A percentile compares a stretch with the other conserved stretches of the same genome.
phyloP scores from a whole-genome alignment of 2,113 vertebrate genomes.

The Saguinus midas region DNA sequence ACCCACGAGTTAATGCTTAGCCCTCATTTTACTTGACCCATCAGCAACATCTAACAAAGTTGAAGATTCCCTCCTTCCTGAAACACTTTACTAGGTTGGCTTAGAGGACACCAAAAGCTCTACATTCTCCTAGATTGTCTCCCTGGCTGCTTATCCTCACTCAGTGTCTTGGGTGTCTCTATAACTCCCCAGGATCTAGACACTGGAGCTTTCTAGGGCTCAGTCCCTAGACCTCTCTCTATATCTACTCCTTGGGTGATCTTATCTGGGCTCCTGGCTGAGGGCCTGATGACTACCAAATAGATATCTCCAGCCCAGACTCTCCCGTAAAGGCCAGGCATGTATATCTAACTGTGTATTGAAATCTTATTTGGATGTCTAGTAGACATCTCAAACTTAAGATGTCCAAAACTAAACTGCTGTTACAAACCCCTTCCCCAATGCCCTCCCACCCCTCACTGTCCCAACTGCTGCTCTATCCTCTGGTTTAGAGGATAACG shows the following conservation, averaged over 20 bases:
- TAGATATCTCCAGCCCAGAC: not conserved
- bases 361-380: not conserved
- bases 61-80: not conserved
- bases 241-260: not conserved
- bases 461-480: not conserved
- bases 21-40: not conserved
- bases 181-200: not conserved
- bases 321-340: not conserved
- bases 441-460: no score
- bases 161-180: not conserved
- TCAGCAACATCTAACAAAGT: not conserved
- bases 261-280: slow-evolving; percentile 2
- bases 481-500: not conserved
- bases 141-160: not conserved
- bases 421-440: no score
- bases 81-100: not conserved
- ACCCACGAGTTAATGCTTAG: not conserved
- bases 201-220: slow-evolving; percentile 6
- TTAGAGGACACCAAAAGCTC: not conserved
- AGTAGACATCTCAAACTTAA: not conserved
- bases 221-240: not conserved
- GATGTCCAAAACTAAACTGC: not conserved
- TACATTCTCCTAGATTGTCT: not conserved
- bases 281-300: not conserved
- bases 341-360: not conserved